These are phyloP conservation scores for Lamellibrachia satsuma DNA, from an alignment of 2,888 invertebrate genomes.

Conservation along the genomic window DNA sequence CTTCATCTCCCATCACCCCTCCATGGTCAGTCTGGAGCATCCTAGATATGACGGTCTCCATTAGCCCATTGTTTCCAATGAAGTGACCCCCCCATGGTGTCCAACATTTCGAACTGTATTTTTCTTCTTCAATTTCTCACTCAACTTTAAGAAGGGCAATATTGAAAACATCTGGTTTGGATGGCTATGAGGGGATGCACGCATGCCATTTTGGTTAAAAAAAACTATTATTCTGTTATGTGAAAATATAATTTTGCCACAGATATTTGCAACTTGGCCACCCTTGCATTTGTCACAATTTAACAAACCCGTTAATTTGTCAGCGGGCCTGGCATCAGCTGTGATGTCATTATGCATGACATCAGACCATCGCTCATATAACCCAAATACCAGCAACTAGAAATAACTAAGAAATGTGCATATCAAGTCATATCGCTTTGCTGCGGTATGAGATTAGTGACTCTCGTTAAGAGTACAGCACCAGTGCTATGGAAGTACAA, in stretches of 20 bases:
- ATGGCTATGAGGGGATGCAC: background rate
- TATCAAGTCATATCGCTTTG: background rate
- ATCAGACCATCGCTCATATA: background rate
- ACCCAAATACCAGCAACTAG: background rate
- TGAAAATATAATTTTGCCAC: background rate
- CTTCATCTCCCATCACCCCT: background rate
- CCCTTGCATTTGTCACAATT: background rate
- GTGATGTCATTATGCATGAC: background rate
- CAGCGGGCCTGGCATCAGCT: background rate
- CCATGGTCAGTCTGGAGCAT: background rate
- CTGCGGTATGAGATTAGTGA: background rate
- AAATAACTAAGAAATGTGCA: constrained; percentile 12
- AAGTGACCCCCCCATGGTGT: background rate
- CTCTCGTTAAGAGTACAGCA: background rate
- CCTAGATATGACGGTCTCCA: background rate
- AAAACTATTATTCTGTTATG: background rate
- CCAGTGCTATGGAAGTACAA: background rate
- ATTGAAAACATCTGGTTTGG: background rate
- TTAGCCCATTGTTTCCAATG: background rate
- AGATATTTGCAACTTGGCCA: background rate
- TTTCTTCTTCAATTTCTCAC: background rate
- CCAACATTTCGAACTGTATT: background rate
- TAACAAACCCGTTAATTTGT: background rate
- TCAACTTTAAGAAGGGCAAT: background rate
- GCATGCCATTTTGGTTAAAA: background rate